Evolutionary conservation across 64 coral and sea anemone genomes (phyloP).

Genomic region (Dendrophyllia cribrosa): DNA sequence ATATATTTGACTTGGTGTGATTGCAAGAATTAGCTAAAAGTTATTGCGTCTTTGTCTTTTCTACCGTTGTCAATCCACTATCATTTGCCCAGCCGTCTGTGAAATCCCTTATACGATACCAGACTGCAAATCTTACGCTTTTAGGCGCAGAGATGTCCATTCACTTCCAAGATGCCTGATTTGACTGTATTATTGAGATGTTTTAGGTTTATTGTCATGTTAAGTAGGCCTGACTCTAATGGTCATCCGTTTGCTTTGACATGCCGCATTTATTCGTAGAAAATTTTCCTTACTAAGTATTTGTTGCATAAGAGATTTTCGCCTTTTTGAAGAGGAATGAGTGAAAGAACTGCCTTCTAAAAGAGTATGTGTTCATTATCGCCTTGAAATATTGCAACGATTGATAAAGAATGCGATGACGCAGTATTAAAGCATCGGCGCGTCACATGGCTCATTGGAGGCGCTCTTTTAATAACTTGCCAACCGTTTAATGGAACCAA

Average conservation of each 20-base stretch:
- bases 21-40: not conserved
- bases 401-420: conserved; percentile 12
- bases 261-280: not conserved
- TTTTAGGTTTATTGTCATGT: conserved; percentile 36
- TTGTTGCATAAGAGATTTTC: not conserved
- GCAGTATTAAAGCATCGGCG: not conserved
- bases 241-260: not conserved
- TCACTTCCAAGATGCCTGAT: not conserved
- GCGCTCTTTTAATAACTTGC: not conserved
- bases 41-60: not conserved
- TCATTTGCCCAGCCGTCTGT: not conserved
- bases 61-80: not conserved
- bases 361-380: not conserved
- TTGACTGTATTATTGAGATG: not conserved
- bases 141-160: conserved; percentile 1
- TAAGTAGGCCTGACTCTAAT: conserved; percentile 2
- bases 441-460: not conserved
- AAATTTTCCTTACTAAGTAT: not conserved
- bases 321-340: not conserved
- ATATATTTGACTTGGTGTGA: not conserved
- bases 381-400: conserved; percentile 4
- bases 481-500: not conserved
- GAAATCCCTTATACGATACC: not conserved
- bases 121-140: not conserved
- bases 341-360: not conserved